These are phyloP conservation scores for Melanerpes formicivorus DNA, from an alignment of 2,113 vertebrate species.

Conservation along the genomic window DNA sequence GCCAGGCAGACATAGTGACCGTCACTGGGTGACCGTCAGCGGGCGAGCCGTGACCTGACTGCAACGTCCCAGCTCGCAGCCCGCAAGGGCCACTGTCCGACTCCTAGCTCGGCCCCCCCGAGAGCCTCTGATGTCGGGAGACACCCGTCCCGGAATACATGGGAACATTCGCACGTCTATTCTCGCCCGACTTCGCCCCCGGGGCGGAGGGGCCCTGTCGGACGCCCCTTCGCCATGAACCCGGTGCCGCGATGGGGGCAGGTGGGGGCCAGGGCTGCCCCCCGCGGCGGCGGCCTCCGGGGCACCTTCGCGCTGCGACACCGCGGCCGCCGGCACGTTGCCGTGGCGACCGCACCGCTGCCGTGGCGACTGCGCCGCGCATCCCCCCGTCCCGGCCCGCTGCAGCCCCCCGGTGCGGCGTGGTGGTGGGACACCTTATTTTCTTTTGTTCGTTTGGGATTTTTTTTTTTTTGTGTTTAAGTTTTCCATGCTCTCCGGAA, in stretches of 20 bases:
- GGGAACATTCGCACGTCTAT: accelerated
- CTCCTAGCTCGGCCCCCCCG: neutral
- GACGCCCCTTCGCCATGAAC: neutral
- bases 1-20: too few species aligned
- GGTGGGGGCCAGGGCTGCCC: neutral
- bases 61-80: neutral
- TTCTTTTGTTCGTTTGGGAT: too few species aligned
- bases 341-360: neutral
- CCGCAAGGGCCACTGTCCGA: neutral
- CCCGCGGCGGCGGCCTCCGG: neutral
- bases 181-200: neutral
- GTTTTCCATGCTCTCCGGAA: neutral
- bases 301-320: neutral
- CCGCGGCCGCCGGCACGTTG: neutral
- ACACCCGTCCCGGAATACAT: too few species aligned
- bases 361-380: neutral
- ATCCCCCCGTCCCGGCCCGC: neutral
- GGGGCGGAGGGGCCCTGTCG: neutral
- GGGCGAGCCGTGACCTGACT: accelerated
- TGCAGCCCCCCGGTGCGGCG: too few species aligned
- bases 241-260: neutral
- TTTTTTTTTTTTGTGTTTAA: neutral
- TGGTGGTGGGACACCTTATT: neutral
- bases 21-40: too few species aligned
- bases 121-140: too few species aligned